These are phyloP conservation scores for Seira ritae DNA, from an alignment of 2,888 invertebrate species.

Conservation along the genomic window DNA sequence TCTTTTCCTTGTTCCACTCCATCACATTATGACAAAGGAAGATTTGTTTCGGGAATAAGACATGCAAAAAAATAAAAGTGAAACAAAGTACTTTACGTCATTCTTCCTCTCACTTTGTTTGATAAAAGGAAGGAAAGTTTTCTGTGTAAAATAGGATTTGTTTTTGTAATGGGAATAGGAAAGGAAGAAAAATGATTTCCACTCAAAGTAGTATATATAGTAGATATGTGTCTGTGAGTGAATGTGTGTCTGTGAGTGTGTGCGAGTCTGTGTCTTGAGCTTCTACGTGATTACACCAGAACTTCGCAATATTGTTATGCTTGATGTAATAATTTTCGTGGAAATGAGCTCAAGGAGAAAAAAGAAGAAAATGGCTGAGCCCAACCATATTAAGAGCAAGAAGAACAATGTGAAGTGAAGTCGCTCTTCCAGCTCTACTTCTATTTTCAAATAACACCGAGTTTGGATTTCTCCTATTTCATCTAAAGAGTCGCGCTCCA, in stretches of 20 bases:
- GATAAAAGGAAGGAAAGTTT: background rate
- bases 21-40: conserved; percentile 3
- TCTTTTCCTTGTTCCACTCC: background rate
- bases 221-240: too few relatives aligned
- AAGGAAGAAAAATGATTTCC: background rate
- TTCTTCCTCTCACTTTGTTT: background rate
- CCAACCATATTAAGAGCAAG: background rate
- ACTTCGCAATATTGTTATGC: conserved; percentile 1
- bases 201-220: too few relatives aligned
- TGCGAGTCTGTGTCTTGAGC: background rate
- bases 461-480: too few relatives aligned
- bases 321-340: conserved; percentile 16
- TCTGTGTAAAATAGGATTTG: conserved; percentile 1
- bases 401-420: background rate
- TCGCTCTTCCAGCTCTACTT: too few relatives aligned
- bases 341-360: conserved; percentile 13
- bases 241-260: background rate
- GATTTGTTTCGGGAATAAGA: conserved; percentile 4
- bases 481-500: too few relatives aligned
- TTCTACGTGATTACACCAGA: conserved; percentile 3
- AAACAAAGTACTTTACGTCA: conserved; percentile 8
- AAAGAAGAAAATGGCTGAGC: background rate
- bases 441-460: too few relatives aligned
- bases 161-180: conserved; percentile 1
- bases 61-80: conserved; percentile 6